Conservation (phyloP, 2,797 vertebrate species). For the Erethizon dorsatum region DNA sequence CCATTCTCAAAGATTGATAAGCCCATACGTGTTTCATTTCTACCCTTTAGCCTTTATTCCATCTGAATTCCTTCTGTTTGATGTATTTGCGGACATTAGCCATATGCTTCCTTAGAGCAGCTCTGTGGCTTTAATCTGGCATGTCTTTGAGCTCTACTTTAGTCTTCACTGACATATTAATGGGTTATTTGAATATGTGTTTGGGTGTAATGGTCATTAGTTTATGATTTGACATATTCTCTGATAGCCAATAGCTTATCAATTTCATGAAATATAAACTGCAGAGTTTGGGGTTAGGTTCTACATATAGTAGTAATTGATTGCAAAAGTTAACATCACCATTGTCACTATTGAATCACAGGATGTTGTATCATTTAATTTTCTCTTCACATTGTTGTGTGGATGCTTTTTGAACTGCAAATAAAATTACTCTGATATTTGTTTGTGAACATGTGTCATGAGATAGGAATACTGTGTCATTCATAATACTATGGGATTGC, state of each 20-base stretch:
- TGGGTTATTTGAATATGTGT: constrained; percentile 48
- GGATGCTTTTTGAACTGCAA: constrained; percentile 83
- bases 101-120: constrained; percentile 36
- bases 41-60: constrained; percentile 35
- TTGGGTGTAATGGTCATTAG: constrained; percentile 26
- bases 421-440: constrained; percentile 80
- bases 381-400: constrained; percentile 53
- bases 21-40: constrained; percentile 30
- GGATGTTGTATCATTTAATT: constrained; percentile 49
- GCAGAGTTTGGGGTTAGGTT: constrained; percentile 12
- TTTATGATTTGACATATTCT: constrained; percentile 26
- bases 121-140: constrained; percentile 17
- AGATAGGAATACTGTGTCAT: constrained; percentile 46
- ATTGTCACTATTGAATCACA: constrained; percentile 40
- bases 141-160: constrained; percentile 35
- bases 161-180: constrained; percentile 40
- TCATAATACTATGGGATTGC: constrained; percentile 31
- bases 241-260: not conserved
- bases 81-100: constrained; percentile 47
- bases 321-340: not conserved
- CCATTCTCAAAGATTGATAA: constrained; percentile 62
- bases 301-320: constrained; percentile 15
- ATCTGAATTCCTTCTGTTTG: not conserved
- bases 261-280: constrained; percentile 45
- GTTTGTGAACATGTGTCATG: constrained; percentile 27